Evolutionary conservation across 2,113 vertebrate genomes (phyloP), one percentile per base, ranked within the genome.

Genomic region (Etheostoma cragini): DNA sequence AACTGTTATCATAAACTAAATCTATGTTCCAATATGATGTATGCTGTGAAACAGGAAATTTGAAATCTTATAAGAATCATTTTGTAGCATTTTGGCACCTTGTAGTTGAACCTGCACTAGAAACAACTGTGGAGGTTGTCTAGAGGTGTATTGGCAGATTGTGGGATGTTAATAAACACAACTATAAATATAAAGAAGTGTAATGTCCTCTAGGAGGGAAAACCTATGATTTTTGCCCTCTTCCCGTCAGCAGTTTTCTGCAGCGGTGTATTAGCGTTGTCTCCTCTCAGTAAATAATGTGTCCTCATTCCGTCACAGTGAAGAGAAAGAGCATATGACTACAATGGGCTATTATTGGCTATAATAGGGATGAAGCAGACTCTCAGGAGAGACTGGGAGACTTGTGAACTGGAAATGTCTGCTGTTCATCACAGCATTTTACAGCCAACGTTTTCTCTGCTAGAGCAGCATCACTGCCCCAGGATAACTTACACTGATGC

Each of bases 321-420:
- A 94, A 92, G 94, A 95, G 95, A 94, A 94, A 94, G 94, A 95
- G 94, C 94, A 95, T 95, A 95, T 96, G 95, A 96, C 95, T 96
- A 96, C 95, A 96, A 96, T 96, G 94, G 95, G 94, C 95, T 96
- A 96, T 96, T 96, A 95, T 96, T 96, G 95, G 95, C 95, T 94
- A 95, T 96, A 95, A 95, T 96, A 95, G 94, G 95, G 94, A 95
- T 95, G 94, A 93, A 94, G 93, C 94, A 94, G 94, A 95, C 94
- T 95, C 95, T 95, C 95, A 92, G 93, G 95, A 95, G 95, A 95
- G 93, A 93, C 87, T 90, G 92, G 90, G 91, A 89, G 93, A 93
- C 94, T 94, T 95, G 90, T 95, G 94, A 95, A 95, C 95, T 95
- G 94, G 94, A 95, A 94, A 95, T 94, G 94, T 95, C 94, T 95